Base-by-base conservation (phyloP, 2,797 vertebrate genomes). In the Hydrolagus colliei region DNA sequence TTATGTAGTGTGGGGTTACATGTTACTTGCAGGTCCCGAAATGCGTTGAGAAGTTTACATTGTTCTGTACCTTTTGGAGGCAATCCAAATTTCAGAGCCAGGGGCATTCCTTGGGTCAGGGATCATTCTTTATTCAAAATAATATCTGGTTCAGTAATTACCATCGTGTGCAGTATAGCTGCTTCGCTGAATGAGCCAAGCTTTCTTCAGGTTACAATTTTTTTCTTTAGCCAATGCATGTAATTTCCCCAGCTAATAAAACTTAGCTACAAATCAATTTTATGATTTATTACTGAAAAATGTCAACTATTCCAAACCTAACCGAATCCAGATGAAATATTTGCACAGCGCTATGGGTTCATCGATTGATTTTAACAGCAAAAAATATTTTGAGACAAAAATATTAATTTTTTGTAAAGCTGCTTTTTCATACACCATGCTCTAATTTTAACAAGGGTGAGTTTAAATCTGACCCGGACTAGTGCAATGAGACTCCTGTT, bases 121-220 rank as follows among this genome's bases (percentile, higher is more conserved):
- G 88, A 52, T 52, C 87, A 92, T 90, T 93, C 92, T 90, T 91
- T 52, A 3, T 52, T 52, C 41, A 52, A 52, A 52, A 52, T 18
- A 18, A 71, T 20, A 71, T 20, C 18, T 68, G 4, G 9, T 41
- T 20, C 18, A 76, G 18, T 20, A 4, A 18, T 76, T 76, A 59
- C 41, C 9, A 18, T 76, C 41, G 16, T 59, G 16, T 59, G 11
- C 41, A n/a, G 16, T 75, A 35, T 14, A 2, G 11, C 1, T 8
- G 35, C 73, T 7, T 35, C 35, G 9, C 67, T 74, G 32, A 76
- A 10, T 73, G 14, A 32, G 11, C 74, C 16, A 16, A 76, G 32
- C 41, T 59, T n/a, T 76, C 9, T 52, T 59, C 18, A n/a, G 18
- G 3, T 59, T 20, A 52, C 14, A 18, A 16, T 2, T 75, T 75